Base-by-base conservation (phyloP, 2,113 vertebrate species). In the Mixornis gularis region DNA sequence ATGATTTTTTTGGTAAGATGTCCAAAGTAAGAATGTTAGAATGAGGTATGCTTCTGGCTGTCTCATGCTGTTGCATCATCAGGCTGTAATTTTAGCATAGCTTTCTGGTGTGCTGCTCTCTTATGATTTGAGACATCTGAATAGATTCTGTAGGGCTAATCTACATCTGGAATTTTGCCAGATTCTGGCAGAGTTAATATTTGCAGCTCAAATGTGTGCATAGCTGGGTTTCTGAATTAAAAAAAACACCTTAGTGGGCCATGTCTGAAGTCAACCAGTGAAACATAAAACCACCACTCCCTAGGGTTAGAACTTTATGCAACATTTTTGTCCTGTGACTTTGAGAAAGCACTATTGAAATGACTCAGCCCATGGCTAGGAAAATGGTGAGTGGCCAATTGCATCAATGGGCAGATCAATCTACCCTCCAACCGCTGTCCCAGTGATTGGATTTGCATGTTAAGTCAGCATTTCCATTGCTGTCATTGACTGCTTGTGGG, bases 351-450 rank as follows among this genome's bases (percentile, higher is more conserved):
- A n/a, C 64, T 80, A 25, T 79, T 78, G 90, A 94, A 97, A 65
- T 63, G 21, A 63, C 90, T 93, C 81, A 93, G 94, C 90, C 88
- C 83, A 90, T 97, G 95, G 97, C 93, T 93, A 95, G 92, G 95
- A 92, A 95, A 84, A 81, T 73, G 69, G 74, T 72, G 78, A 92
- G 52, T 43, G 62, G 89, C 91, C 94, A 91, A 71, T 68, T 88
- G 79, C 94, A 95, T 95, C 95, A 72, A 88, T 90, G 36, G 15
- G 7, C 65, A 64, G 69, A 97, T 97, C 95, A 86, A 96, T 97
- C 74, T 60, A 16, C 34, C 65, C 85, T 93, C 85, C 85, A 16
- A 55, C 65, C 70, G 7, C 68, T 52, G 77, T n/a, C 71, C 79
- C 64, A 51, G 60, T 76, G 85, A 82, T 94, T 65, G 66, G 90